Percentiles rank a stretch among this genome's conserved stretches.
Evolutionary conservation across 2,797 vertebrate species (phyloP).

Genomic region (Argyrosomus regius): DNA sequence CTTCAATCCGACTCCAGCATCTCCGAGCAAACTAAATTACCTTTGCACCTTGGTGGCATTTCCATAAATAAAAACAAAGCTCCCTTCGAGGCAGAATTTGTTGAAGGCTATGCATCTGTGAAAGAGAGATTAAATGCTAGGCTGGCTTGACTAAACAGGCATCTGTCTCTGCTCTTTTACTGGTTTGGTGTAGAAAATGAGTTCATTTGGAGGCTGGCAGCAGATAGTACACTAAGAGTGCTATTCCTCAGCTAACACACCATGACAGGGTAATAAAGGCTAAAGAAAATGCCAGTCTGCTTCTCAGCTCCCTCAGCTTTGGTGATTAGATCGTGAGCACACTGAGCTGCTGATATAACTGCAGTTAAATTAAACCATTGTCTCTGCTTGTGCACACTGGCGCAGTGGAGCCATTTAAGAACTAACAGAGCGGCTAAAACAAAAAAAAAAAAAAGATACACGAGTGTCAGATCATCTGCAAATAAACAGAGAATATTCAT

Average conservation of each 20-base stretch:
- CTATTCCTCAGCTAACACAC: conserved; percentile 49
- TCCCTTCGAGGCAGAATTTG: conserved; percentile 32
- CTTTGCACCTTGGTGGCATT: conserved; percentile 31
- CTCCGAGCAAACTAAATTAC: conserved; percentile 18
- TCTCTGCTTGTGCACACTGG: conserved; percentile 40
- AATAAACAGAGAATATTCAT: conserved; percentile 13
- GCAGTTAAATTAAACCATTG: conserved; percentile 63
- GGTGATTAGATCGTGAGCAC: conserved; percentile 71
- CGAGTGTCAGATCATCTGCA: conserved; percentile 10
- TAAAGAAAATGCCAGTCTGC: conserved; percentile 42
- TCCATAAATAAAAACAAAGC: conserved; percentile 37
- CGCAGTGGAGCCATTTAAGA: conserved; percentile 48
- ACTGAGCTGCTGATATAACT: conserved; percentile 51
- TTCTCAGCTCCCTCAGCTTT: conserved; percentile 57
- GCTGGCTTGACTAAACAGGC: conserved; percentile 44
- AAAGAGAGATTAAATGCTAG: conserved; percentile 48
- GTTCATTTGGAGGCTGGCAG: conserved; percentile 56
- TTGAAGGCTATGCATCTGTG: conserved; percentile 36
- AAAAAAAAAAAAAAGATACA: conserved; percentile 36
- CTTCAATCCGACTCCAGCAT: not conserved
- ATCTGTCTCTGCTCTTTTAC: conserved; percentile 42
- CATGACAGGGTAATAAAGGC: conserved; percentile 67
- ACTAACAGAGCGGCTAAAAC: conserved; percentile 44
- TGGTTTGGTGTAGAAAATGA: conserved; percentile 41
- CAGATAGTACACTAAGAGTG: conserved; percentile 31